Percentiles rank a stretch among this genome's conserved stretches.
phyloP scores from a whole-genome alignment of 2,888 invertebrate genomes.

The Caenorhabditis wallacei region DNA sequence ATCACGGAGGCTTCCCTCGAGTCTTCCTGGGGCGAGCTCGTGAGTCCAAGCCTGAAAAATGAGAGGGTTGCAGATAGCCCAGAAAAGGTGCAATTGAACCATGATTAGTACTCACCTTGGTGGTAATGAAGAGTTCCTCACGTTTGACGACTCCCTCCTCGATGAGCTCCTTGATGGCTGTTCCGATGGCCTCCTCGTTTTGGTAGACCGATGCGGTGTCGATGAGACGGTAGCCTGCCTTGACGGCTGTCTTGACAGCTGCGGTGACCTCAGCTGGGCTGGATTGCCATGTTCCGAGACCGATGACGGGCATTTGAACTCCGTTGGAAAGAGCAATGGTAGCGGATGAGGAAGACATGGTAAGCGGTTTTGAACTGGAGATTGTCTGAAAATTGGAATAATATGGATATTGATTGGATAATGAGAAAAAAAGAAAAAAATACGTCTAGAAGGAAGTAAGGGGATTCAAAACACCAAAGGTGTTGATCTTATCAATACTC shows the following conservation, averaged over 20 bases:
- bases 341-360: conserved; percentile 34
- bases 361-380: neutral
- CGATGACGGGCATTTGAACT: conserved; percentile 76
- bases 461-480: neutral
- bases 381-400: neutral
- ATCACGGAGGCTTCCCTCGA: conserved; percentile 60
- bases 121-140: conserved; percentile 91
- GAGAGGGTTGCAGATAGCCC: too few relatives aligned
- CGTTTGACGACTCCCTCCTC: conserved; percentile 87
- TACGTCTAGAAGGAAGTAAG: neutral
- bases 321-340: conserved; percentile 75
- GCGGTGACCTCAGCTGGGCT: conserved; percentile 86
- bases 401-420: neutral
- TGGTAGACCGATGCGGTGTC: conserved; percentile 90
- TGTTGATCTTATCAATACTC: neutral
- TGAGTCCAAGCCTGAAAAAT: conserved; percentile 60
- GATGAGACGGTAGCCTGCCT: conserved; percentile 90
- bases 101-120: conserved; percentile 88
- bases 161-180: conserved; percentile 88
- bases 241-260: conserved; percentile 88
- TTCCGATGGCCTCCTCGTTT: conserved; percentile 89
- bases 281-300: conserved; percentile 83
- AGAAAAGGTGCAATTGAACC: neutral
- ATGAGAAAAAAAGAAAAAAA: neutral
- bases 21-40: conserved; percentile 58